Conservation (phyloP, 2,797 vertebrate species). For the Scleropages formosus region DNA sequence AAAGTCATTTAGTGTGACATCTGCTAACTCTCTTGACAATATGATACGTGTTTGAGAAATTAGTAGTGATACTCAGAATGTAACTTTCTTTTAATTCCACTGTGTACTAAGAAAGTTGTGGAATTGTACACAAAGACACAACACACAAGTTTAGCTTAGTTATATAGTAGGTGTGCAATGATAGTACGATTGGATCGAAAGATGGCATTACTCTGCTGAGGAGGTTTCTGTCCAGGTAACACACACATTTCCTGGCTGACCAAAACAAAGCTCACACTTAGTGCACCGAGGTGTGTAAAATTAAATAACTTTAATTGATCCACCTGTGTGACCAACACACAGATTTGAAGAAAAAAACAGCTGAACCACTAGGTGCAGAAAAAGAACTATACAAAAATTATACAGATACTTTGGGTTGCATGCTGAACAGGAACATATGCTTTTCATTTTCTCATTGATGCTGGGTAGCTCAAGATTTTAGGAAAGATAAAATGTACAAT, state of each 20-base stretch:
- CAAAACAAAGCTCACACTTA: constrained; percentile 22
- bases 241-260: background rate
- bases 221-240: background rate
- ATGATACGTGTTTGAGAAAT: no score
- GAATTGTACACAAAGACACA: no score
- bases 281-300: constrained; percentile 45
- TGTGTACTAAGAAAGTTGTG: no score
- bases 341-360: constrained; percentile 45
- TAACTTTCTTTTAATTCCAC: no score
- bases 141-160: no score
- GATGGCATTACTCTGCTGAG: no score
- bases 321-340: constrained; percentile 46
- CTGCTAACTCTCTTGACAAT: no score
- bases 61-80: no score
- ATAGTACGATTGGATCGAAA: no score
- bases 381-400: constrained; percentile 13
- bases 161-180: no score
- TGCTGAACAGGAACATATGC: constrained; percentile 7
- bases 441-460: background rate
- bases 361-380: constrained; percentile 26
- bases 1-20: background rate
- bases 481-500: background rate
- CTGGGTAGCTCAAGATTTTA: background rate
- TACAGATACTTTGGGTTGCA: constrained; percentile 22
- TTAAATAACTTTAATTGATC: constrained; percentile 57